Base-by-base conservation (phyloP, 2,113 vertebrate species). In the Procavia capensis region DNA sequence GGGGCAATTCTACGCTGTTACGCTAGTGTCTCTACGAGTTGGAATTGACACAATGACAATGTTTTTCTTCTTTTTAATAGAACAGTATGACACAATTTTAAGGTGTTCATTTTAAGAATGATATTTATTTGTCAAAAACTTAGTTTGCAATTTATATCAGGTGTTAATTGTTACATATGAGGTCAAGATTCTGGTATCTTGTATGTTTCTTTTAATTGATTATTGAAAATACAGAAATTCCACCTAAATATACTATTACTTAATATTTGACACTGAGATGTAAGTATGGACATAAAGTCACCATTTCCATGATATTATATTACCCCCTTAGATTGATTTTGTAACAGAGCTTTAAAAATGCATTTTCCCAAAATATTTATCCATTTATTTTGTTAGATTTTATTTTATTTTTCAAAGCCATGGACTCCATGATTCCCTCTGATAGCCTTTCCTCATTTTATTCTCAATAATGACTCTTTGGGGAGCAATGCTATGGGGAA, bases 401-500 rank as follows among this genome's bases (percentile, higher is more conserved):
- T 85, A 34, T 82, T 76, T 81, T 59, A 31, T 94, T 89, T 95
- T 94, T 68, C 90, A 74, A 85, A 97, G 80, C 61, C 94, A 92
- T 97, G 98, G 70, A 86, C 89, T 82, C 85, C 68, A 4, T 97
- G 83, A 96, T 97, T 97, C 45, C 85, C 96, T 97, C 84, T 98
- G 92, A 96, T 97, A 97, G 34, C 78, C 92, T 97, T 98, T 97
- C 92, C 88, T 98, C 93, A 90, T 97, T 98, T 98, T 98, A 97
- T 98, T 98, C 95, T 98, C 89, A 97, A 88, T 98, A 98, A 98
- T 97, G 95, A 96, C 92, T 97, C 98, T 98, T 98, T 97, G 7
- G 98, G 98, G 98, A 98, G 93, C 97, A 97, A 95, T 97, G 97
- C 98, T 97, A 89, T 95, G 78, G 98, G 98, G 98, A 98, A 97